A percentile compares a stretch with the other conserved stretches of the same genome.
phyloP scores from a whole-genome alignment of 1,140 invertebrate species.

The Drosophila albomicans region DNA sequence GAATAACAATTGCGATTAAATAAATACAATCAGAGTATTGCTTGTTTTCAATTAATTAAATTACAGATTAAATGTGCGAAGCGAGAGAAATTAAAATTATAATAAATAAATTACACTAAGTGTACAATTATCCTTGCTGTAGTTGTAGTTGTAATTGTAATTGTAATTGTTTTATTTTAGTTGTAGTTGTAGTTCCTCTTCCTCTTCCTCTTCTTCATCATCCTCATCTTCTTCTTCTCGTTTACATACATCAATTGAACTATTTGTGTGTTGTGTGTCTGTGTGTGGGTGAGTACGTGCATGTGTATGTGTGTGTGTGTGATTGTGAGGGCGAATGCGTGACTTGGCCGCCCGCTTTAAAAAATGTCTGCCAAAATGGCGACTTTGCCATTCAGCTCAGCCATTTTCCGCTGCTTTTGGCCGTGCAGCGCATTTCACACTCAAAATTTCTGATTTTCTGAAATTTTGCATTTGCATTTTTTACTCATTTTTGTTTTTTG shows the following conservation, averaged over 20 bases:
- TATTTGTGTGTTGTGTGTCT: conserved; percentile 49
- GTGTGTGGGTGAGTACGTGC: conserved; percentile 21
- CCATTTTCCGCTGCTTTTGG: conserved; percentile 21
- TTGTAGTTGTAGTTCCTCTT: conserved; percentile 34
- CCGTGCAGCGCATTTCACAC: conserved; percentile 24
- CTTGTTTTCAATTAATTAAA: conserved; percentile 50
- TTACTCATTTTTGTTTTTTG: conserved; percentile 26
- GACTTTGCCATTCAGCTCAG: conserved; percentile 37
- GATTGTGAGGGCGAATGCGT: neutral
- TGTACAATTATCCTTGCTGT: conserved; percentile 66
- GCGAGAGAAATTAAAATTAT: conserved; percentile 51
- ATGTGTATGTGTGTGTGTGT: conserved; percentile 24
- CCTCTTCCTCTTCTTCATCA: no score
- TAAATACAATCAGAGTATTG: conserved; percentile 19
- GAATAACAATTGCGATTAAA: conserved; percentile 33
- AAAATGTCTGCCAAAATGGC: conserved; percentile 46
- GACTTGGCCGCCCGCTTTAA: conserved; percentile 13
- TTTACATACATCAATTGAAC: conserved; percentile 61
- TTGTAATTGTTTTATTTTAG: neutral
- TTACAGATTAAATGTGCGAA: conserved; percentile 56
- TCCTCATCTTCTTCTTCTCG: conserved; percentile 25
- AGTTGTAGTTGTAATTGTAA: conserved; percentile 41
- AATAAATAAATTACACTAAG: conserved; percentile 82
- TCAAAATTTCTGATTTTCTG: conserved; percentile 12
- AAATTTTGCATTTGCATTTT: conserved; percentile 29